Conservation (phyloP, 2,888 invertebrate species). For the Crematogaster levior region DNA sequence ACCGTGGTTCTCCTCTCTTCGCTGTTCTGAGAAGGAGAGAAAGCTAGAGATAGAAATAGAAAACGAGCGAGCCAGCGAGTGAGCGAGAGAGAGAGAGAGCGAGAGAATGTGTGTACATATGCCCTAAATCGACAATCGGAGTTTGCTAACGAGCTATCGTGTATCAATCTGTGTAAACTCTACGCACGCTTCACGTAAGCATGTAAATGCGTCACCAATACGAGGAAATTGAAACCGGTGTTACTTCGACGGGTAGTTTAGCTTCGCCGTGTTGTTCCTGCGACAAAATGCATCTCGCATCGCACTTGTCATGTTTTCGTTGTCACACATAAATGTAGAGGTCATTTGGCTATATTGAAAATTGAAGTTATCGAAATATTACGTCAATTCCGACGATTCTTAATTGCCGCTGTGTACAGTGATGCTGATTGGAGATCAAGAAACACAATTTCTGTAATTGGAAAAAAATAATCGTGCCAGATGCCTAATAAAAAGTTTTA, state of each 20-base stretch:
- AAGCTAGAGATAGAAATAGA: neutral
- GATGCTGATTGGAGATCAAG: neutral
- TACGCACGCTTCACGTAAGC: constrained; percentile 26
- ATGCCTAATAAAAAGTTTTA: too few relatives aligned
- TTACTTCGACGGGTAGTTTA: constrained; percentile 6
- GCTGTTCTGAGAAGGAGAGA: neutral
- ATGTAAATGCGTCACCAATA: constrained; percentile 1
- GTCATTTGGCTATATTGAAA: neutral
- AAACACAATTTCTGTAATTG: neutral
- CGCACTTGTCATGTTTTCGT: neutral
- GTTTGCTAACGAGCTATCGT: constrained; percentile 33
- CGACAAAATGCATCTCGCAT: neutral
- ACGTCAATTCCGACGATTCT: too few relatives aligned
- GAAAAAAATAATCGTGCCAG: neutral
- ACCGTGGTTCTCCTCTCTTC: constrained; percentile 11
- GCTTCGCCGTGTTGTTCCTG: neutral
- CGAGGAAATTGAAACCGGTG: constrained; percentile 19
- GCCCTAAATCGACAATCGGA: constrained; percentile 43
- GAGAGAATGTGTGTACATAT: neutral
- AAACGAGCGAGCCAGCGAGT: neutral
- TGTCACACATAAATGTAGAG: neutral
- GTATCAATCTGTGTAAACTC: constrained; percentile 36
- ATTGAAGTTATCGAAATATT: neutral
- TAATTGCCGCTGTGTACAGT: neutral
- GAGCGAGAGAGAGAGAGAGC: constrained; percentile 2